Base-by-base conservation (phyloP, 2,888 invertebrate species). In the Nemapogon koenigi region DNA sequence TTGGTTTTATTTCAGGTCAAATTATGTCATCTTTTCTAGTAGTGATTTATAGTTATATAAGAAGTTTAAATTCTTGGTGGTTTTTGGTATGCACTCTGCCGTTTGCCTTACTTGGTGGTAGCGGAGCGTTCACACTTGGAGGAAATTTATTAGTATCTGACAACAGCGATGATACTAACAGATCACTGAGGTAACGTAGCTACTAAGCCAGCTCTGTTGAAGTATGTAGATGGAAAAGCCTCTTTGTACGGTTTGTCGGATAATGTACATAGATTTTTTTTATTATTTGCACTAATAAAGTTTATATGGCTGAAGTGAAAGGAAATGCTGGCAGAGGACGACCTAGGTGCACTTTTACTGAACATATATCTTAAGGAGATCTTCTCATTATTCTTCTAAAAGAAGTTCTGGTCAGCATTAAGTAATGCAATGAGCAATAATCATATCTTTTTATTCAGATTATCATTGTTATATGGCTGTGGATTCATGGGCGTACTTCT, bases 81-180 rank as follows among this genome's bases (percentile, higher is more conserved):
- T 46, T 42, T 14, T 38, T 44, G n/a, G 3, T 41, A 1, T 42
- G 44, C 27, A 30, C 39, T 1, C 30, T 44, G 8, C 45, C 45
- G 6, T 41, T 38, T 8, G 30, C 43, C 3, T 15, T 46, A 22
- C 10, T 42, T 7, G 45, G 45, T 3, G 45, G 45, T 1, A 39
- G 30, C 35, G 42, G 36, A n/a, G 41, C 40, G 10, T 14, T 46
- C 8, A 31, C 41, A 11, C 8, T 46, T 4, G 45, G 45, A 8
- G 28, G 39, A 18, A 41, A 41, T 35, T 27, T 44, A 11, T 27
- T 44, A 1, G 28, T 38, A 11, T 41, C 41, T 16, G 45, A 46
- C 19, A 25, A 41, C 10, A 38, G 40, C 14, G 30, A 14, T 16
- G 43, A 41, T 3, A 27, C 33, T 3, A 29, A 44, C 16, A 32